Evolutionary conservation across 2,113 vertebrate genomes (phyloP).

Genomic region (Poeciliopsis turrubarensis): DNA sequence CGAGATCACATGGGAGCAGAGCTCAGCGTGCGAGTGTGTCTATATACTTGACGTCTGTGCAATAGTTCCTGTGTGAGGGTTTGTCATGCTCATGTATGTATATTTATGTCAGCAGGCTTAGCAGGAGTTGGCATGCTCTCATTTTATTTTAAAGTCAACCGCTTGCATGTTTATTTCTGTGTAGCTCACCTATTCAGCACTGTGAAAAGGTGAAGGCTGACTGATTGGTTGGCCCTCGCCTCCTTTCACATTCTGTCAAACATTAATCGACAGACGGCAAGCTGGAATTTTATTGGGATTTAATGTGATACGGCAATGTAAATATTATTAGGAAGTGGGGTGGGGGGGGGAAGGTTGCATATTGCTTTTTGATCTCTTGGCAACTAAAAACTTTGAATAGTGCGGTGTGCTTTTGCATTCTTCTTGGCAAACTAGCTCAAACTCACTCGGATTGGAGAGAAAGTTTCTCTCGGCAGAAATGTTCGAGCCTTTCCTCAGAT

Average conservation of each 20-base stretch:
- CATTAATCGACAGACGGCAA: not conserved
- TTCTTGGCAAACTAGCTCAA: not conserved
- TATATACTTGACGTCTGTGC: conserved; percentile 1
- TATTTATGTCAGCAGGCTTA: conserved; percentile 11
- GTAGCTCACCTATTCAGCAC: not conserved
- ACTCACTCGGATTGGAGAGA: not conserved
- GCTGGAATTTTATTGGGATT: not conserved
- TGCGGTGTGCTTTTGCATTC: not conserved
- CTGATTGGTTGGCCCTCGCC: not conserved
- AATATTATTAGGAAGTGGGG: too few species aligned
- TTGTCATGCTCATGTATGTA: conserved; percentile 18
- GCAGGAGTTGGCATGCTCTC: conserved; percentile 12
- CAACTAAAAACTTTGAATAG: not conserved
- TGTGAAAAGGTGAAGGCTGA: not conserved
- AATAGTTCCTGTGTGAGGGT: conserved; percentile 22
- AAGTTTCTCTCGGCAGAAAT: not conserved
- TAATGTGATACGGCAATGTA: not conserved
- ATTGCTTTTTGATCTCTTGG: not conserved
- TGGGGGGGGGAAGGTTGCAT: not conserved
- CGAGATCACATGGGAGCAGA: conserved; percentile 58
- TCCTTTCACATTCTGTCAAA: not conserved
- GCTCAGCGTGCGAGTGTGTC: conserved; percentile 44
- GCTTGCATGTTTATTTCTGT: not conserved
- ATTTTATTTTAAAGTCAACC: conserved; percentile 1
- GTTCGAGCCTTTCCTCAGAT: not conserved